These are phyloP conservation scores for Rafetus swinhoei DNA, from an alignment of 2,113 vertebrate species.

Conservation along the genomic window DNA sequence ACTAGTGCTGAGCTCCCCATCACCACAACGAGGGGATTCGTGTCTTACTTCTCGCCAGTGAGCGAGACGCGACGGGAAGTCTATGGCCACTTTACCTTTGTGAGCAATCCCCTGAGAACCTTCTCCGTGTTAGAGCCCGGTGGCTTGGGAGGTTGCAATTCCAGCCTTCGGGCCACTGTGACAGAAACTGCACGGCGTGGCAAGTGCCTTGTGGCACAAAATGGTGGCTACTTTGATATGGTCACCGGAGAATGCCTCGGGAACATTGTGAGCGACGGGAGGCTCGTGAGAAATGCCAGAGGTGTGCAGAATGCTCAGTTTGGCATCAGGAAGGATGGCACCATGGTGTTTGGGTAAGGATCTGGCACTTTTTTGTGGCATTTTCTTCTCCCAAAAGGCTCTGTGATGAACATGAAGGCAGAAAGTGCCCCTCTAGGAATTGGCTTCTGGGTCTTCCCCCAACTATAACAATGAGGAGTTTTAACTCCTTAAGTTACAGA, in stretches of 20 bases:
- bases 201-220: slow-evolving; percentile 88
- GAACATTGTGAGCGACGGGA: slow-evolving; percentile 88
- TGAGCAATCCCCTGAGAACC: slow-evolving; percentile 82
- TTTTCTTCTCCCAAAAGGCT: background rate
- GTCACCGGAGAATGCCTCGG: slow-evolving; percentile 79
- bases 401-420: rapidly evolving
- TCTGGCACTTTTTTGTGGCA: rapidly evolving
- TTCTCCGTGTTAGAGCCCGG: slow-evolving; percentile 92
- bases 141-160: slow-evolving; percentile 81
- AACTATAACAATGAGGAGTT: rapidly evolving
- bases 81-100: slow-evolving; percentile 88
- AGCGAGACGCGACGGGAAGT: slow-evolving; percentile 45
- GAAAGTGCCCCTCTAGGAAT: background rate
- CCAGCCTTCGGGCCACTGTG: slow-evolving; percentile 72
- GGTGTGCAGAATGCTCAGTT: slow-evolving; percentile 95
- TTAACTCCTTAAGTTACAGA: background rate
- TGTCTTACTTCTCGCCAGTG: slow-evolving; percentile 70
- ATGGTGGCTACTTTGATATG: slow-evolving; percentile 90
- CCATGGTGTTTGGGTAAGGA: slow-evolving; percentile 93
- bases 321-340: slow-evolving; percentile 92
- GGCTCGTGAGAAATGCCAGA: slow-evolving; percentile 79
- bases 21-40: slow-evolving; percentile 79
- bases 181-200: slow-evolving; percentile 76
- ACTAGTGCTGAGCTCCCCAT: background rate
- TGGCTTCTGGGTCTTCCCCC: background rate